These are phyloP conservation scores for Lepus europaeus DNA, from an alignment of 2,113 vertebrate species.

Conservation along the genomic window DNA sequence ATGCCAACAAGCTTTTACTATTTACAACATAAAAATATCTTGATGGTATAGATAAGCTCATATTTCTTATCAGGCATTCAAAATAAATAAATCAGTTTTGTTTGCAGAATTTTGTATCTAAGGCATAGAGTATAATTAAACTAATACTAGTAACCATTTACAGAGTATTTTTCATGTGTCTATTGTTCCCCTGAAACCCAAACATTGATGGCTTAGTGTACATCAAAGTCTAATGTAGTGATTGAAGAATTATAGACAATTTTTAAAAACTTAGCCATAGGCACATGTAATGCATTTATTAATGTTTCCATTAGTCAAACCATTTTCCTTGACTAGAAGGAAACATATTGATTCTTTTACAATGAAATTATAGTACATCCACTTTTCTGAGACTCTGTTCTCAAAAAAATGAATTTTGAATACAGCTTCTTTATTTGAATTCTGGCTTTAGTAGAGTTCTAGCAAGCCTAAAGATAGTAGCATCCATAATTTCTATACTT, in stretches of 20 bases:
- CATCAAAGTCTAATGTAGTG: not conserved
- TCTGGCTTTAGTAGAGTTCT: not conserved
- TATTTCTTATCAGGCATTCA: not conserved
- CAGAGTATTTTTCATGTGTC: not conserved
- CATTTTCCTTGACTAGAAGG: not conserved
- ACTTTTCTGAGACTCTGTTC: conserved; percentile 7
- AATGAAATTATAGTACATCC: not conserved
- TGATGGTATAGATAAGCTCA: not conserved
- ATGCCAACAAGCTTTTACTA: not conserved
- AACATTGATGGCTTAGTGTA: not conserved
- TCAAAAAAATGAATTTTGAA: not conserved
- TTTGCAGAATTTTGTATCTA: not conserved
- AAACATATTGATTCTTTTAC: not conserved
- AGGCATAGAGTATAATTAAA: not conserved
- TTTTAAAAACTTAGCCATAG: not conserved
- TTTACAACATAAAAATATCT: not conserved
- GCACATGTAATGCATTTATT: not conserved
- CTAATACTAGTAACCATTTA: not conserved
- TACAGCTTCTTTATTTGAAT: not conserved
- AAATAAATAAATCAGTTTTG: not conserved
- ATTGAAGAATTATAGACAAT: not conserved
- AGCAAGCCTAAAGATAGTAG: not conserved
- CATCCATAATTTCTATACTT: not conserved
- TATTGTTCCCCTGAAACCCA: not conserved
- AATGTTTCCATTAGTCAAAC: conserved; percentile 1